Evolutionary conservation across 2,797 vertebrate genomes (phyloP), one percentile per base, ranked within the genome.

Genomic region (Agapornis canus): DNA sequence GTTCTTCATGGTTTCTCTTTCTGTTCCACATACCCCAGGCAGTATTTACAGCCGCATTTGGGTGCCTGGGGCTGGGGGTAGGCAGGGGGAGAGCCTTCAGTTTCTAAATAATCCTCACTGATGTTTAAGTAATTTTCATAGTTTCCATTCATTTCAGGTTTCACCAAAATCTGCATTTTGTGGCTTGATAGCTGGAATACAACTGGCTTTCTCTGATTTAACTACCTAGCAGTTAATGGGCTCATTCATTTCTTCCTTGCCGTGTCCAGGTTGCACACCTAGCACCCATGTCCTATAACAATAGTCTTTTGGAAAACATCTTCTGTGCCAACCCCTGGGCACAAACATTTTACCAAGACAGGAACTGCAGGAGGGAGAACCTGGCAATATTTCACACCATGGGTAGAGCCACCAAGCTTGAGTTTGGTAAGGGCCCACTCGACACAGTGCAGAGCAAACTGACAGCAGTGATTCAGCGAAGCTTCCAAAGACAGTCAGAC

Each of bases 1-100:
- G 76, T 54, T 89, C 72, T 51, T 96, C 76, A 2, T 78, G 85
- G 92, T 97, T 97, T 97, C 96, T 95, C 94, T 97, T 97, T 97
- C 96, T 92, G 91, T 97, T 96, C 94, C 48, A 17, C 94, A 93
- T 40, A 57, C 71, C 75, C 90, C 65, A 19, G 51, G 75, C 88
- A 94, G 59, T 85, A 89, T 86, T 95, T 92, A 94, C 92, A 86
- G 94, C 76, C 63, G 43, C 95, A 49, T 52, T 56, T 39, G 21
- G 76, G 89, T 92, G 86, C 57, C 86, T 83, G 43, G 43, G 59
- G 79, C 31, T 70, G 39, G 5, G 35, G 35, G 35, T 35, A 35
- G 35, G 35, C 35, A 35, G 2, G 29, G 22, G 75, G 71, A 43
- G 45, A 94, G 79, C 82, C 89, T 92, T 90, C 63, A 66, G 92